A percentile compares a stretch with the other conserved stretches of the same genome.
These are phyloP conservation scores for Limenitis camilla DNA, from an alignment of 2,888 invertebrate genomes.

Conservation along the genomic window DNA sequence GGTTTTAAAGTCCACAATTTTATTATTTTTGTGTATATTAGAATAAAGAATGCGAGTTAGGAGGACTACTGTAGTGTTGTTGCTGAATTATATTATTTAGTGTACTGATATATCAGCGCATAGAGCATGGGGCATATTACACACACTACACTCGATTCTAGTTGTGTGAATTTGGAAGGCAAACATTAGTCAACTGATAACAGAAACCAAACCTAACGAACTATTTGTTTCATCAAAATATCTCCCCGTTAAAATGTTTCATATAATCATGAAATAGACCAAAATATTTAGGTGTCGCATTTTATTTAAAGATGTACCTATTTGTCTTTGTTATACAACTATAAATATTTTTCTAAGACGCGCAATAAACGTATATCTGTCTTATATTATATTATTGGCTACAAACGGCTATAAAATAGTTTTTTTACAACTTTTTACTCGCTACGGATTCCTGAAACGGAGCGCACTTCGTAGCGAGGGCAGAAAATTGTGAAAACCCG, in stretches of 20 bases:
- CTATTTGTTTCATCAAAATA: constrained; percentile 8
- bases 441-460: constrained; percentile 17
- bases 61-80: too few species aligned
- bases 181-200: constrained; percentile 16
- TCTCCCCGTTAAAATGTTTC: not conserved
- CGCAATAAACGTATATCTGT: too few species aligned
- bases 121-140: too few species aligned
- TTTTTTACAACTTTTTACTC: not conserved
- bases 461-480: constrained; percentile 15
- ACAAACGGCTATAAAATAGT: too few species aligned
- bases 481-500: constrained; percentile 29
- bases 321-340: too few species aligned
- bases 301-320: too few species aligned
- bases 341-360: too few species aligned
- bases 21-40: too few species aligned
- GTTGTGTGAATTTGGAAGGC: constrained; percentile 3
- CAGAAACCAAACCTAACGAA: constrained; percentile 4
- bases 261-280: not conserved
- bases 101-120: not conserved
- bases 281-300: not conserved
- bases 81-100: not conserved
- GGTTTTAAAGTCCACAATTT: too few species aligned
- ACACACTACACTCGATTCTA: not conserved
- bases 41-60: too few species aligned
- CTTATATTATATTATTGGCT: too few species aligned